These are phyloP conservation scores for Ophiothrix spiculata DNA, from an alignment of 35 echinoderm and acorn worm genomes.

Conservation along the genomic window DNA sequence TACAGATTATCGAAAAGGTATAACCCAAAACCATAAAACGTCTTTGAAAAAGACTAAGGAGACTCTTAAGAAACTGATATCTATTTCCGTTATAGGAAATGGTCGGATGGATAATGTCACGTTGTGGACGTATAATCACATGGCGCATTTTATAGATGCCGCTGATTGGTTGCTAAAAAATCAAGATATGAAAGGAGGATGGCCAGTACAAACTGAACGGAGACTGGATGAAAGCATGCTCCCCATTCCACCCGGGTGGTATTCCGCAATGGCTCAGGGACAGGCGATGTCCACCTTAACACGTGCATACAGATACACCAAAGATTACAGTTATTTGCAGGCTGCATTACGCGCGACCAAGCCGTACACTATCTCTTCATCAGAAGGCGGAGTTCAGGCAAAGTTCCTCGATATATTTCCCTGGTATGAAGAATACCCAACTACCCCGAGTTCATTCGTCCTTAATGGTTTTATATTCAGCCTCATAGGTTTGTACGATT, in stretches of 20 bases:
- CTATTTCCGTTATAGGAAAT: conserved; percentile 59
- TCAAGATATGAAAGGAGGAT: conserved; percentile 77
- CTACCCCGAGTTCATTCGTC: conserved; percentile 77
- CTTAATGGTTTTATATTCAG: conserved; percentile 93
- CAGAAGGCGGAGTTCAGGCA: conserved; percentile 72
- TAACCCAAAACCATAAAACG: conserved; percentile 39
- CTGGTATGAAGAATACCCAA: conserved; percentile 98
- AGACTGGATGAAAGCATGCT: conserved; percentile 57
- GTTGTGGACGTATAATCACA: conserved; percentile 61
- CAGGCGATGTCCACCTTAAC: conserved; percentile 81
- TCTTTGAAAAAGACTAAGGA: conserved; percentile 41
- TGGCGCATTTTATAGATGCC: conserved; percentile 79
- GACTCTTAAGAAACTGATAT: conserved; percentile 39
- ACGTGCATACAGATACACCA: conserved; percentile 58
- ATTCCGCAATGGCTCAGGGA: conserved; percentile 90
- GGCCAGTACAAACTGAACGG: conserved; percentile 71
- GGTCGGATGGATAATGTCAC: conserved; percentile 74
- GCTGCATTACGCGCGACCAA: conserved; percentile 62
- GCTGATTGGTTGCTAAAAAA: conserved; percentile 73
- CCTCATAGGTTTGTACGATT: conserved; percentile 83
- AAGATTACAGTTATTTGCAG: conserved; percentile 48
- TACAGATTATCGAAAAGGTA: conserved; percentile 68
- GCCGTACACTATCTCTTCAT: conserved; percentile 53
- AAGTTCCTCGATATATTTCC: conserved; percentile 75
- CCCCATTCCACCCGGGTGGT: conserved; percentile 66